Evolutionary conservation across 2,888 invertebrate species (phyloP).

Genomic region (Sylvicola cinctus): DNA sequence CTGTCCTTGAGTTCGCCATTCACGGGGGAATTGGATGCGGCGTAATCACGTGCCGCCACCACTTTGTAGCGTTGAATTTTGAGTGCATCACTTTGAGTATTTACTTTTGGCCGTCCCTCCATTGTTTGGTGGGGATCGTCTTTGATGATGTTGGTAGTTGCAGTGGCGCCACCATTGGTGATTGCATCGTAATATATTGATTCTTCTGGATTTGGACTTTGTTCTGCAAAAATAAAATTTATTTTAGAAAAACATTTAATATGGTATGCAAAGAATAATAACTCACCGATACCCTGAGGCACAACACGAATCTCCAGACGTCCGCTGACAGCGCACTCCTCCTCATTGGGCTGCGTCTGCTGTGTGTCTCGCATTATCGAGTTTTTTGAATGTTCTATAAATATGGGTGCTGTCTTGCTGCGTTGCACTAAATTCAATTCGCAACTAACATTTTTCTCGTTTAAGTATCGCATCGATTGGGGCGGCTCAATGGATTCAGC

Average conservation of each 20-base stretch:
- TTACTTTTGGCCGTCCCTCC: constrained; percentile 1
- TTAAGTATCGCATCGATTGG: constrained; percentile 1
- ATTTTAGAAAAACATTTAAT: too few species aligned
- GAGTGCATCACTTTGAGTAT: constrained; percentile 1
- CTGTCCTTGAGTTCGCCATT: too few species aligned
- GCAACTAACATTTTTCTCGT: background rate
- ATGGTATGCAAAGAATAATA: too few species aligned
- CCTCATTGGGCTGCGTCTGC: constrained; percentile 15
- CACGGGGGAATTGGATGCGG: too few species aligned
- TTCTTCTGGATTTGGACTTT: constrained; percentile 44
- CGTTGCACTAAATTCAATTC: background rate
- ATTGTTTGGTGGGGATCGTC: constrained; percentile 1
- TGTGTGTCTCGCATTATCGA: background rate
- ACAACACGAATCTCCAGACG: constrained; percentile 65
- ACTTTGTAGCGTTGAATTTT: constrained; percentile 3
- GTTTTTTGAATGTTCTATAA: background rate
- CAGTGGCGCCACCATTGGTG: constrained; percentile 30
- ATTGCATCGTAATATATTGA: constrained; percentile 68
- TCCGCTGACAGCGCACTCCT: constrained; percentile 45
- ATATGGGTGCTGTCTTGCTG: background rate
- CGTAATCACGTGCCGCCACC: too few species aligned
- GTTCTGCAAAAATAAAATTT: too few species aligned
- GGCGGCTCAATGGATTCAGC: constrained; percentile 3
- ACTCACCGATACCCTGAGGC: constrained; percentile 14
- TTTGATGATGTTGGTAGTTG: constrained; percentile 4